Base-by-base conservation (phyloP, 2,797 vertebrate genomes). In the Pyrocephalus nanus region DNA sequence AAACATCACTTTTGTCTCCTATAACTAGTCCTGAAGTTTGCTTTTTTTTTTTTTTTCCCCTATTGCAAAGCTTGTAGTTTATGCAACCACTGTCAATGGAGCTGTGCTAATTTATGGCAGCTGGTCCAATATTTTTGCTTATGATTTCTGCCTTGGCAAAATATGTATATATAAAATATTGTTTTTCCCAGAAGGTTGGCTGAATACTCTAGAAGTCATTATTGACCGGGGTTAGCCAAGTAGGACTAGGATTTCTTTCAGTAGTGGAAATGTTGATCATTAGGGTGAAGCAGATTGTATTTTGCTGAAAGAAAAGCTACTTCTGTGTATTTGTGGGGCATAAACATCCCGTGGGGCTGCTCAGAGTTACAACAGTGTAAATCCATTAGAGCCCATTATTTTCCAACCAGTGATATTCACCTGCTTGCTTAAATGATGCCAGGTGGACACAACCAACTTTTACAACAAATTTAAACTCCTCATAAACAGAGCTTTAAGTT, bases 301-400 rank as follows among this genome's bases (percentile, higher is more conserved):
- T 95, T 81, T 92, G 88, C 90, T 93, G 94, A 93, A 96, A 90
- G 86, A 84, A 96, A 95, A 92, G 47, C 86, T 87, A 34, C 64
- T 93, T 70, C 79, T 95, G 66, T 93, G 93, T 95, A 84, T 95
- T 95, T 88, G 66, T 72, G 53, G 73, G 36, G 66, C 79, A 86
- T 92, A 95, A 95, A 88, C 86, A 75, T 95, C 79, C 80, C 1
- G 0, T 57, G 86, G 43, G 62, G 67, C 76, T 96, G 86, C n/a
- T 88, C 58, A 78, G 75, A 84, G 47, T 92, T 92, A 43, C 1
- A 81, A 55, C 38, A 36, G 38, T 84, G 76, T 57, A 93, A 95
- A 91, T 94, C 86, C 79, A 70, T 92, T 90, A 71, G 65, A 75
- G 73, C 30, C 25, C 11, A 2, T 81, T 86, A 48, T 86, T 96